These are phyloP conservation scores for Cloeon dipterum DNA, from an alignment of 2,888 invertebrate species.

Conservation along the genomic window DNA sequence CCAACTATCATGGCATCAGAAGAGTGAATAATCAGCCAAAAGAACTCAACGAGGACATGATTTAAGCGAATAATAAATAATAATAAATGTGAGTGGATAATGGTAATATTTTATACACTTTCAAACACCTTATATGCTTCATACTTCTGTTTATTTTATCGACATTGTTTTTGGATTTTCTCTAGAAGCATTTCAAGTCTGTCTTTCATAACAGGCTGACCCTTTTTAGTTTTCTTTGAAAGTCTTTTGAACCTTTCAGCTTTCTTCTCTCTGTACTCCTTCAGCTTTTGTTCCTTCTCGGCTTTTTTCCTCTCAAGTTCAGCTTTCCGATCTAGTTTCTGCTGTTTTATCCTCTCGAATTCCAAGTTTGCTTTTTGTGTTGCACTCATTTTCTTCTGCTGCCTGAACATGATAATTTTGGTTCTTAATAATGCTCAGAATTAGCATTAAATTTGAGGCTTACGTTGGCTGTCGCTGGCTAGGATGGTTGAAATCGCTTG, in stretches of 20 bases:
- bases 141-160: too few species aligned
- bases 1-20: too few species aligned
- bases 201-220: slow-evolving; percentile 70
- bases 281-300: slow-evolving; percentile 35
- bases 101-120: too few species aligned
- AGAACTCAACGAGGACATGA: too few species aligned
- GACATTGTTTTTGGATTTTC: slow-evolving; percentile 35
- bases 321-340: slow-evolving; percentile 25
- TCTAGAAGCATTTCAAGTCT: slow-evolving; percentile 53
- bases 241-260: slow-evolving; percentile 44
- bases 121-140: too few species aligned
- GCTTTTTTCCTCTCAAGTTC: slow-evolving; percentile 24
- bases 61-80: too few species aligned
- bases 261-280: slow-evolving; percentile 44
- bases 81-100: too few species aligned
- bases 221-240: slow-evolving; percentile 52
- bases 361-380: slow-evolving; percentile 28
- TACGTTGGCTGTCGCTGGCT: too few species aligned
- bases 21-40: too few species aligned
- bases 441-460: not conserved
- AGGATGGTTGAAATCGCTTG: too few species aligned
- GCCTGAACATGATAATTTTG: too few species aligned
- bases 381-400: slow-evolving; percentile 20
- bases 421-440: slow-evolving; percentile 5
- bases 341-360: slow-evolving; percentile 27